Evolutionary conservation across 2,797 vertebrate genomes (phyloP), one percentile per base, ranked within the genome.

Genomic region (Pelobates cultripes): DNA sequence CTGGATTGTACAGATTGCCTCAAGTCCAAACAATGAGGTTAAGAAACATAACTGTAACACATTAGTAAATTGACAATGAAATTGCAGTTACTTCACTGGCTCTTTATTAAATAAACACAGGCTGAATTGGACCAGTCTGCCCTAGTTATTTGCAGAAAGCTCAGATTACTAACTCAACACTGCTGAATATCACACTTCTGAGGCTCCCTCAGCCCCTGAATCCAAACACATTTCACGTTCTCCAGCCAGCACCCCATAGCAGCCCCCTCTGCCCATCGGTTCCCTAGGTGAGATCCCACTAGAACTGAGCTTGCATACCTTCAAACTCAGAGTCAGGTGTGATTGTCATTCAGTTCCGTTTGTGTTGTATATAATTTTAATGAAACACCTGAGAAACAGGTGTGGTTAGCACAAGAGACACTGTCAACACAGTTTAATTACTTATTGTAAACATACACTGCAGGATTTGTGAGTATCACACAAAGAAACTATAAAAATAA

Each of bases 21-120:
- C 74, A 53, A 89, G 89, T 88, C 88, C 87, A 90, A 90, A 91
- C 88, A 89, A 88, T 88, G 90, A 93, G 90, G 90, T 87, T 92
- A 89, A 90, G 92, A 90, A 86, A 89, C 88, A 90, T 91, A 91
- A 92, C 87, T 91, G 89, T 61, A 87, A 92, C 87, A 88, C 90
- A 87, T 86, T 86, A 88, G 90, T 85, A 88, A 90, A 91, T 89
- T 87, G 89, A 90, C 88, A 89, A 87, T 89, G 91, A 93, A 90
- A 91, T 87, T 89, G 90, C 87, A 90, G 87, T 91, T 89, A 91
- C 88, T 88, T 87, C 85, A 86, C 87, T 86, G 85, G 86, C 88
- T 90, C 87, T 91, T 91, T 90, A 90, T 92, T 92, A 91, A 92
- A 91, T 88, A 91, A 90, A 92, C 91, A 91, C 87, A 88, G 88